Conservation (phyloP, 2,888 invertebrate species). For the Diogma glabrata region DNA sequence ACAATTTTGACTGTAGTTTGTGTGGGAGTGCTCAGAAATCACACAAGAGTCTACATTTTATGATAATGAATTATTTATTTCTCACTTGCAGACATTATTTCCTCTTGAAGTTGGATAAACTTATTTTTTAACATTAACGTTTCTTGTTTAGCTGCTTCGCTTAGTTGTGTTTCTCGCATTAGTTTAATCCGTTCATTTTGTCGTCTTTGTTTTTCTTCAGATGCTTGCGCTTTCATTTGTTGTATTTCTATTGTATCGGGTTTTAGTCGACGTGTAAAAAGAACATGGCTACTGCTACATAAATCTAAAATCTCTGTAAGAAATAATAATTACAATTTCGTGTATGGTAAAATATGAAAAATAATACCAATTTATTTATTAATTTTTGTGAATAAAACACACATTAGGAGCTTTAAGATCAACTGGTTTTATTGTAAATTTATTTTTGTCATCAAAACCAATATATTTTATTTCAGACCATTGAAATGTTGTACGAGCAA, state of each 20-base stretch:
- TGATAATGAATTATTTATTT: no score
- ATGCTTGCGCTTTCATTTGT: constrained; percentile 98
- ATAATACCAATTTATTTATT: constrained; percentile 92
- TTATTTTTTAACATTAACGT: constrained; percentile 84
- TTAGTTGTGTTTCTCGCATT: constrained; percentile 82
- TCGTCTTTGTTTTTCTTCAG: constrained; percentile 75
- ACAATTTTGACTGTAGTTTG: no score
- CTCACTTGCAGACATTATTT: constrained; percentile 85
- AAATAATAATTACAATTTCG: no score
- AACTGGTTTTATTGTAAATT: constrained; percentile 92
- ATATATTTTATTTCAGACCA: constrained; percentile 99
- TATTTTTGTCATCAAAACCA: constrained; percentile 95
- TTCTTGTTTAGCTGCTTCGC: constrained; percentile 87
- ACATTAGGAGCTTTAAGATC: constrained; percentile 92
- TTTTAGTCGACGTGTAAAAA: constrained; percentile 90
- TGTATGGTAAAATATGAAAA: no score
- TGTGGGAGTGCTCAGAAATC: no score
- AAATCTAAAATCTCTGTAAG: constrained; percentile 92
- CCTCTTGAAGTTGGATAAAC: constrained; percentile 81
- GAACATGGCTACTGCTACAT: constrained; percentile 96
- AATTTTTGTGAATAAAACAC: constrained; percentile 92
- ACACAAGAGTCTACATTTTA: no score
- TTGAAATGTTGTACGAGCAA: constrained; percentile 92
- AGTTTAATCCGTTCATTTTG: constrained; percentile 78
- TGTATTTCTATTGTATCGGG: constrained; percentile 98